Evolutionary conservation across 2,888 invertebrate genomes (phyloP).

Genomic region (Heliconius cydno): DNA sequence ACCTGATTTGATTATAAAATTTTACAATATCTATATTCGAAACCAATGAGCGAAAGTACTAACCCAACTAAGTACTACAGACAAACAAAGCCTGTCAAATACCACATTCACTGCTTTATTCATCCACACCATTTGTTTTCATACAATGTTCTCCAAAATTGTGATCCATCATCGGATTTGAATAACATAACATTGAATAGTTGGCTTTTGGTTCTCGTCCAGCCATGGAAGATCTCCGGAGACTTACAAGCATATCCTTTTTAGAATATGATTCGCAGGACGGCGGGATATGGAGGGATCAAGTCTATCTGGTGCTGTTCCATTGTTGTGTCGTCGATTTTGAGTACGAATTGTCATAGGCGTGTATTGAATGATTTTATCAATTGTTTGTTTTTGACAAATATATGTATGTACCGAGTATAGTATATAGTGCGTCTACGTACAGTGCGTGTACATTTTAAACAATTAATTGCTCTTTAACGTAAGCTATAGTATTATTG

Average conservation of each 20-base stretch:
- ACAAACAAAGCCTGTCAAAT: constrained; percentile 47
- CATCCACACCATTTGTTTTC: constrained; percentile 71
- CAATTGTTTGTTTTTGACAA: constrained; percentile 72
- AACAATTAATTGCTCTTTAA: neutral
- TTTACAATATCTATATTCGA: constrained; percentile 10
- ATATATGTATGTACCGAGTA: constrained; percentile 9
- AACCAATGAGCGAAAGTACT: constrained; percentile 18
- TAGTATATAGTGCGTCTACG: neutral
- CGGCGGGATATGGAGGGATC: constrained; percentile 55
- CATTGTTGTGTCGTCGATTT: constrained; percentile 75
- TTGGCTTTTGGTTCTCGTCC: constrained; percentile 68
- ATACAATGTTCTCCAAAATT: constrained; percentile 77
- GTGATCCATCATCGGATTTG: constrained; percentile 76
- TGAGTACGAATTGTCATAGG: constrained; percentile 79
- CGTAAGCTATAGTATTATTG: neutral
- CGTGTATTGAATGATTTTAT: constrained; percentile 72
- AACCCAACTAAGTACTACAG: constrained; percentile 25
- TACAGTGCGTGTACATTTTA: neutral
- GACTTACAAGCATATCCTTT: constrained; percentile 53
- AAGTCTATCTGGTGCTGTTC: constrained; percentile 58
- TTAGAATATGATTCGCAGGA: constrained; percentile 42
- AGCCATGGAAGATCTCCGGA: constrained; percentile 56
- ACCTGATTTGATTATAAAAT: neutral
- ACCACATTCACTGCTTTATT: constrained; percentile 48
- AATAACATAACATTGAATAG: constrained; percentile 77